Evolutionary conservation across 2,888 invertebrate species (phyloP).

Genomic region (Tethea ocularis): DNA sequence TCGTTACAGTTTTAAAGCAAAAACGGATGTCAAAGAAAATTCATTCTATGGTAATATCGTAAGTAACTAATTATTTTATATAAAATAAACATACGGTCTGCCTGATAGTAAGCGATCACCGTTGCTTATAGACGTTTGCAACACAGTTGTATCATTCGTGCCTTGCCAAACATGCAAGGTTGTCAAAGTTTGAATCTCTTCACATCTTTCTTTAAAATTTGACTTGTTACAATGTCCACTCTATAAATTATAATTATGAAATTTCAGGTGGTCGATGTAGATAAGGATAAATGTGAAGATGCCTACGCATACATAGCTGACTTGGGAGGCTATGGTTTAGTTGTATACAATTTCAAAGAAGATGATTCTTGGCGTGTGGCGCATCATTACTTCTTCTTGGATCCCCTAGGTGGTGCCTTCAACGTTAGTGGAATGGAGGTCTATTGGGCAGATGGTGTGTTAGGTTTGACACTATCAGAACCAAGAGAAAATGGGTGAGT

Average conservation of each 20-base stretch:
- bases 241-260: neutral
- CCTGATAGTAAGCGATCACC: neutral
- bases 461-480: conserved; percentile 88
- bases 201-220: no score
- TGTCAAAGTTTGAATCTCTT: no score
- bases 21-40: conserved; percentile 87
- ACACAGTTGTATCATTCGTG: no score
- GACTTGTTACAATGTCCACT: no score
- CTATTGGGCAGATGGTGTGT: conserved; percentile 94
- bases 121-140: no score
- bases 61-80: conserved; percentile 56
- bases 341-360: conserved; percentile 89
- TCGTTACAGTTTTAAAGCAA: conserved; percentile 86
- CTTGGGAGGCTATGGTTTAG: conserved; percentile 88
- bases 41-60: conserved; percentile 93
- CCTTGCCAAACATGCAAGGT: no score
- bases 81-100: no score
- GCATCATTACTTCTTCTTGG: conserved; percentile 93
- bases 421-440: conserved; percentile 91
- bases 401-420: conserved; percentile 90
- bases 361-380: conserved; percentile 91
- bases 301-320: conserved; percentile 92
- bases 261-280: conserved; percentile 87
- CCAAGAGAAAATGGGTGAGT: conserved; percentile 82
- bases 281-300: conserved; percentile 87